Conservation (phyloP, 2,797 vertebrate genomes). For the Pangasius krempfi region DNA sequence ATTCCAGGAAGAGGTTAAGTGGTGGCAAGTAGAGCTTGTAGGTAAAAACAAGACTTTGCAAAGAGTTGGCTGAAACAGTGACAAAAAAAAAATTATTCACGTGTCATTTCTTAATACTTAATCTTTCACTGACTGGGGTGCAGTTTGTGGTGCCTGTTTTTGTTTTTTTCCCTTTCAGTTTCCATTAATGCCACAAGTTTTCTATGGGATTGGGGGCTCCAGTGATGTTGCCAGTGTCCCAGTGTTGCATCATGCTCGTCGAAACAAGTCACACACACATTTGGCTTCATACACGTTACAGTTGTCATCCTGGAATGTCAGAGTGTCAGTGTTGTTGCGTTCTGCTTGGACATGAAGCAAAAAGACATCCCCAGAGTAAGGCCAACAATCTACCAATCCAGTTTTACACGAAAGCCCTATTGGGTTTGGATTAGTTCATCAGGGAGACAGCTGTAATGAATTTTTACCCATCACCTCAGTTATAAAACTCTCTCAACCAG, state of each 20-base stretch:
- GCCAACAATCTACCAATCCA: not conserved
- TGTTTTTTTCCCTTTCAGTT: constrained; percentile 1
- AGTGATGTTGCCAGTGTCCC: not conserved
- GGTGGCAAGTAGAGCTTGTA: not conserved
- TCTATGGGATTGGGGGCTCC: not conserved
- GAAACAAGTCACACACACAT: constrained; percentile 3
- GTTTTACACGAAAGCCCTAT: not conserved
- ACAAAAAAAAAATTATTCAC: not conserved
- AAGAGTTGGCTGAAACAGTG: not conserved
- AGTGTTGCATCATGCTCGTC: not conserved
- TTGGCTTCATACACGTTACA: not conserved
- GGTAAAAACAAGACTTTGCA: not conserved
- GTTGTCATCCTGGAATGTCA: not conserved
- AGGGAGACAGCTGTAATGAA: not conserved
- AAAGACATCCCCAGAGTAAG: not conserved
- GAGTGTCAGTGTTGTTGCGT: not conserved
- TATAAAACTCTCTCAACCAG: not conserved
- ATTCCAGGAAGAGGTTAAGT: not conserved
- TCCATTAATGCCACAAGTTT: not conserved
- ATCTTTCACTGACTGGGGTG: not conserved
- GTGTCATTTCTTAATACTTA: not conserved
- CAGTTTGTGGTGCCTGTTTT: not conserved
- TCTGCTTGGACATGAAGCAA: not conserved
- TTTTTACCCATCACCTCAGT: not conserved
- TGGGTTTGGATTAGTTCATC: not conserved